A percentile compares a stretch with the other conserved stretches of the same genome.
phyloP scores from a whole-genome alignment of 1,140 invertebrate species.

The Drosophila seguyi region DNA sequence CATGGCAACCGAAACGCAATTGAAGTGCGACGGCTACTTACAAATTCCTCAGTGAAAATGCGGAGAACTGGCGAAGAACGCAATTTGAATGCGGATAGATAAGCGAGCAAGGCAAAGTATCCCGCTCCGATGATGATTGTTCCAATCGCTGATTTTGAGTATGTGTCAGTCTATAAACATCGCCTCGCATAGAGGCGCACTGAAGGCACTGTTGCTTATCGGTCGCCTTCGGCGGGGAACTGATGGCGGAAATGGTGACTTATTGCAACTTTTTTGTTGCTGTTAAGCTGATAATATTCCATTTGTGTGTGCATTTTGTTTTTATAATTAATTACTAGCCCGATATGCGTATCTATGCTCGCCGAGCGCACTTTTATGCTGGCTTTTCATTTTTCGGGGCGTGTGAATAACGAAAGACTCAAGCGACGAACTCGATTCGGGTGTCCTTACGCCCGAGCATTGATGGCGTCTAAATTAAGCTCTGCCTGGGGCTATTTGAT shows the following conservation, averaged over 20 bases:
- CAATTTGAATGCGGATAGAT: conserved; percentile 75
- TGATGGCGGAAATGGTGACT: conserved; percentile 79
- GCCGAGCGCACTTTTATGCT: conserved; percentile 48
- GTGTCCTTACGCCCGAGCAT: conserved; percentile 38
- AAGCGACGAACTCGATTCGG: conserved; percentile 62
- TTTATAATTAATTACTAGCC: conserved; percentile 53
- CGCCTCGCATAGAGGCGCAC: conserved; percentile 37
- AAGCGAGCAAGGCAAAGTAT: conserved; percentile 41
- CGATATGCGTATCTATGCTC: conserved; percentile 39
- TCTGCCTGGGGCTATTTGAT: conserved; percentile 55
- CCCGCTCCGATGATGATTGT: conserved; percentile 66
- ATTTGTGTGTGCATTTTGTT: conserved; percentile 45
- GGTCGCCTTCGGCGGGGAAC: conserved; percentile 32
- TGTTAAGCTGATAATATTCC: conserved; percentile 25
- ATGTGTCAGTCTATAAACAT: conserved; percentile 66
- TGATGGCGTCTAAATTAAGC: conserved; percentile 77
- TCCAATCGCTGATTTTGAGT: conserved; percentile 80
- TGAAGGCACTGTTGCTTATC: conserved; percentile 49
- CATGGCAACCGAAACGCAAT: conserved; percentile 59
- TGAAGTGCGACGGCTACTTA: conserved; percentile 75
- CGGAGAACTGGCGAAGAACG: conserved; percentile 35
- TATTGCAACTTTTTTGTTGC: conserved; percentile 57
- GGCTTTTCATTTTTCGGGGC: conserved; percentile 22
- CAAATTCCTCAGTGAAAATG: conserved; percentile 40
- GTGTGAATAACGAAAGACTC: conserved; percentile 67